A percentile compares a stretch with the other conserved stretches of the same genome.
phyloP scores from a whole-genome alignment of 2,888 invertebrate genomes.

The Deilephila porcellus region DNA sequence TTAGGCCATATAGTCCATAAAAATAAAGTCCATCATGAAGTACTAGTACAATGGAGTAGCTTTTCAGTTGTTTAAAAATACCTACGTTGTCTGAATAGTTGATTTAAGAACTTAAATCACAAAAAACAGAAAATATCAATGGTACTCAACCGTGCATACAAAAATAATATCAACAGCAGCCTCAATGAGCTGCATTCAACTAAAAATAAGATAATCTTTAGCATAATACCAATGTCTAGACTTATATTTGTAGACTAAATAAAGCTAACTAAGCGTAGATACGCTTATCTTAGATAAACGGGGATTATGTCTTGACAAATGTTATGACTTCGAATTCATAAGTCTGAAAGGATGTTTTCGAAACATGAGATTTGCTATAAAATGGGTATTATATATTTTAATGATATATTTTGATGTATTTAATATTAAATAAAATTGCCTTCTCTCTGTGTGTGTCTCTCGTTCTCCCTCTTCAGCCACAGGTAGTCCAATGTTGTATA shows the following conservation, averaged over 20 bases:
- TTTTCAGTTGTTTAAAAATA: no score
- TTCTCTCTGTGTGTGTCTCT: no score
- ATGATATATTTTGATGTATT: neutral
- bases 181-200: neutral
- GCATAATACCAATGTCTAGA: conserved; percentile 3
- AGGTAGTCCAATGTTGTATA: neutral
- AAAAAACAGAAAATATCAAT: no score
- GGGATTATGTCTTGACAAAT: conserved; percentile 25
- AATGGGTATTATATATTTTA: neutral
- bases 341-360: conserved; percentile 16
- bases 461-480: neutral
- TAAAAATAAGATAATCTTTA: conserved; percentile 3
- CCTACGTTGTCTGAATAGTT: no score
- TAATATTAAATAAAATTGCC: no score
- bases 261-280: conserved; percentile 25
- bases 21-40: no score
- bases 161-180: neutral
- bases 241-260: conserved; percentile 16
- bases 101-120: no score
- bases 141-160: neutral
- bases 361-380: neutral
- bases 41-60: no score
- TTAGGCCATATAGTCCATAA: no score
- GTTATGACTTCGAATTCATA: conserved; percentile 20
- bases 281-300: conserved; percentile 15